These are phyloP conservation scores for Pycnonotus jocosus DNA, from an alignment of 2,113 vertebrate genomes.

Conservation along the genomic window DNA sequence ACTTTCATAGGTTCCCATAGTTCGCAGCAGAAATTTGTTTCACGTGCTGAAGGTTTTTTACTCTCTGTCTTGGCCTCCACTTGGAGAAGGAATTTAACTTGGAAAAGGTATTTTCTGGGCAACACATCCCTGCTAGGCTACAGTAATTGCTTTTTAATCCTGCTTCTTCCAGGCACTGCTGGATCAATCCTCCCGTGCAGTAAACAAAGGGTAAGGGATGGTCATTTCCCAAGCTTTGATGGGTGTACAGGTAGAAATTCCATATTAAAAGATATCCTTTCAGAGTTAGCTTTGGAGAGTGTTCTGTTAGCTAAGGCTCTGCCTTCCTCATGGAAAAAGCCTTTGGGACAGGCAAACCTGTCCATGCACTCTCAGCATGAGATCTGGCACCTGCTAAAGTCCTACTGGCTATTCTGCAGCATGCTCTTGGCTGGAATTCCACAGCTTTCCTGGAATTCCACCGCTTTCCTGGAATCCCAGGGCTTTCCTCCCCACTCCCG, in stretches of 20 bases:
- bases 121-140: background rate
- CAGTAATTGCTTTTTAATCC: background rate
- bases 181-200: background rate
- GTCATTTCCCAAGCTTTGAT: background rate
- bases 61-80: background rate
- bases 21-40: background rate
- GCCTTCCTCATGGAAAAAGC: background rate
- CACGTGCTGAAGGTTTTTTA: background rate
- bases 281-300: background rate
- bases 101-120: background rate
- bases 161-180: background rate
- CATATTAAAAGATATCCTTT: background rate
- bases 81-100: background rate
- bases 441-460: background rate
- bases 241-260: background rate
- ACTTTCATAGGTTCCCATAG: background rate
- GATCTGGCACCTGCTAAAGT: background rate
- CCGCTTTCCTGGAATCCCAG: background rate
- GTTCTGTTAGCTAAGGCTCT: background rate
- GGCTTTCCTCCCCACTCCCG: background rate
- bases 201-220: background rate
- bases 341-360: background rate
- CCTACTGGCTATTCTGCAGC: accelerated
- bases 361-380: accelerated
- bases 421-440: background rate